Evolutionary conservation across 2,797 vertebrate species (phyloP).

Genomic region (Squalus acanthias): DNA sequence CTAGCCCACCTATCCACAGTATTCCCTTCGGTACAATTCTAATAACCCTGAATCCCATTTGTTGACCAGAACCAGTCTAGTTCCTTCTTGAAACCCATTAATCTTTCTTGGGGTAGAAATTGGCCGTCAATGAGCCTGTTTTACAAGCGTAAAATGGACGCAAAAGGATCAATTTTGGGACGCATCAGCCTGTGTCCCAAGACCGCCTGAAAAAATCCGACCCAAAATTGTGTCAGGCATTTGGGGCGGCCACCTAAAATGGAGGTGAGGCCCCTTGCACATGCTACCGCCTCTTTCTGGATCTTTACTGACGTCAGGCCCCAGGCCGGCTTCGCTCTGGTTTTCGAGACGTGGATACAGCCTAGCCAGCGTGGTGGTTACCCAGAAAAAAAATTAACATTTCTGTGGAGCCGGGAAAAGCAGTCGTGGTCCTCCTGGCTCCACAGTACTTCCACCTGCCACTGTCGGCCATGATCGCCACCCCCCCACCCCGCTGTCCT

Average conservation of each 20-base stretch:
- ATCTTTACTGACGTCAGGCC: too few species aligned
- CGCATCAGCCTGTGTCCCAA: not conserved
- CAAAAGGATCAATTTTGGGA: not conserved
- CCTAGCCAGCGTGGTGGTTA: not conserved
- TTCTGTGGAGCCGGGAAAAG: not conserved
- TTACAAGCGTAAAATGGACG: not conserved
- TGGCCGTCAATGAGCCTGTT: not conserved
- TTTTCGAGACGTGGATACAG: not conserved
- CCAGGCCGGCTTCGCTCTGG: too few species aligned
- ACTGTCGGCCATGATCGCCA: too few species aligned
- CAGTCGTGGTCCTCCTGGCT: not conserved
- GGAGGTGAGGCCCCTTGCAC: not conserved
- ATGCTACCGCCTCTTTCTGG: not conserved
- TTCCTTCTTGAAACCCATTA: not conserved
- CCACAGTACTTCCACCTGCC: too few species aligned
- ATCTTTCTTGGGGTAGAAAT: not conserved
- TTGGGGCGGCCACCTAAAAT: not conserved
- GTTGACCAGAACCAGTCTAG: not conserved
- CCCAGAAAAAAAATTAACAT: not conserved
- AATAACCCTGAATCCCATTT: not conserved
- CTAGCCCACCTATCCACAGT: not conserved
- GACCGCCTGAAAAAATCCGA: not conserved
- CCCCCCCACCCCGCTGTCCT: too few species aligned
- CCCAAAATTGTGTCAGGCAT: not conserved
- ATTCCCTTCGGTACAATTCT: not conserved